Evolutionary conservation across 2,888 invertebrate genomes (phyloP), one percentile per base, ranked within the genome.

Genomic region (Macaria notata): DNA sequence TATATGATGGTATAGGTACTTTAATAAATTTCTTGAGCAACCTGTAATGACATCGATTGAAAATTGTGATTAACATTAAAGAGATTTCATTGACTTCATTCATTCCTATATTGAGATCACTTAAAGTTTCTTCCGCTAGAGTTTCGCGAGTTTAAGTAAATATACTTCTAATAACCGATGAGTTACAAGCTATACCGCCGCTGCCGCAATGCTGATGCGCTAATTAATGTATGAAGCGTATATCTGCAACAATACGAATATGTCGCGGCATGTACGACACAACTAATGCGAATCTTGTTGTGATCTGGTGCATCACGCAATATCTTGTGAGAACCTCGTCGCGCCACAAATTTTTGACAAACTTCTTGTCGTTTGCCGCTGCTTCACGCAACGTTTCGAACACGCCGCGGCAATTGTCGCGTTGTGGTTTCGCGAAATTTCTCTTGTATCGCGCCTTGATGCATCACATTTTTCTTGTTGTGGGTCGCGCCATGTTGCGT

Each of bases 51-150:
- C 31, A 49, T 4, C 33, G 44, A 44, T 29, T 29, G 19, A 29
- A 29, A 44, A 29, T 19, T 44, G 44, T 29, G 7, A 29, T 29
- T 7, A 29, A n/a, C n/a, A 9, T 42, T 42, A 3, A 46, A 49
- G 39, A 36, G 33, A 36, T 36, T 36, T 36, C 33, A 2, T 36
- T 36, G 7, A 6, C 33, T 36, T 36, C 33, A 36, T 36, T 36
- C 33, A 36, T 36, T 47, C 38, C 44, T 31, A 41, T 47, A 39
- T 38, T 56, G 56, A 56, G 56, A 56, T 56, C 56, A 56, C 8
- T 49, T 36, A 42, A 36, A 41, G 36, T 43, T 38, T 45, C 43
- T 46, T 9, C 7, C 6, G 33, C 19, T 19, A 36, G 7, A 36
- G 33, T 36, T 36, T 36, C 33, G 33, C 33, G 33, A 36, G 33